These are phyloP conservation scores for Lepidurus packardi DNA, from an alignment of 1,140 invertebrate genomes.

Conservation along the genomic window DNA sequence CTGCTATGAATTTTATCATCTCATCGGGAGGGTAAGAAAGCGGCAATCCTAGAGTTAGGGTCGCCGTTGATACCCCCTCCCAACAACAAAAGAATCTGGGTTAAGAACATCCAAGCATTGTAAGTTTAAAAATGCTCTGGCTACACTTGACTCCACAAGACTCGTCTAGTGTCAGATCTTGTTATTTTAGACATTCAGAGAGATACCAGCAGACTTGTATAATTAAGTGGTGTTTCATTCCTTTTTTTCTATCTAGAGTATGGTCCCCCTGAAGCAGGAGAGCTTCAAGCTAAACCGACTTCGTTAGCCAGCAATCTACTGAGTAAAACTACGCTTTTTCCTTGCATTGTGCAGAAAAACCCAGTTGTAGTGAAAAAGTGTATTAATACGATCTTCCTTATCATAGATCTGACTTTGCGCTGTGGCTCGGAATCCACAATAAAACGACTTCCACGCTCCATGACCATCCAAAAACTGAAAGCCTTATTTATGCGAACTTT, in stretches of 20 bases:
- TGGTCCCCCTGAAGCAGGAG: conserved; percentile 67
- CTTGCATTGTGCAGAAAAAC: not conserved
- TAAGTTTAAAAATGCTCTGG: conserved; percentile 25
- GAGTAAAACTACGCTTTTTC: conserved; percentile 40
- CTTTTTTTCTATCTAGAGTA: conserved; percentile 58
- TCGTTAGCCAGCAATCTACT: conserved; percentile 65
- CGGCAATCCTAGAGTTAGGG: not conserved
- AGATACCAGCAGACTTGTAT: not conserved
- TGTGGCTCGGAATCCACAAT: conserved; percentile 49
- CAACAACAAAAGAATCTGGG: not conserved
- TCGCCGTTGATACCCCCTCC: conserved; percentile 17
- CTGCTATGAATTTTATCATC: conserved; percentile 30
- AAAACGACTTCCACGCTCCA: conserved; percentile 67
- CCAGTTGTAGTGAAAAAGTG: conserved; percentile 3
- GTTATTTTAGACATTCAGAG: not conserved
- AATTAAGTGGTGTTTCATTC: not conserved
- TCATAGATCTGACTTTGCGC: conserved; percentile 48
- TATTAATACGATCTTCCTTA: conserved; percentile 30
- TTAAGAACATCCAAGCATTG: conserved; percentile 30
- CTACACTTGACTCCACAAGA: conserved; percentile 27
- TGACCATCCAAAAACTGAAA: conserved; percentile 74
- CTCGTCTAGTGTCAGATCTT: not conserved
- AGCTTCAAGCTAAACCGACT: conserved; percentile 55
- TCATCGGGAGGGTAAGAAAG: conserved; percentile 14
- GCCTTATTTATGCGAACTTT: conserved; percentile 65